Evolutionary conservation across 2,113 vertebrate genomes (phyloP), one percentile per base, ranked within the genome.

Genomic region (Sebastes schlegelii): DNA sequence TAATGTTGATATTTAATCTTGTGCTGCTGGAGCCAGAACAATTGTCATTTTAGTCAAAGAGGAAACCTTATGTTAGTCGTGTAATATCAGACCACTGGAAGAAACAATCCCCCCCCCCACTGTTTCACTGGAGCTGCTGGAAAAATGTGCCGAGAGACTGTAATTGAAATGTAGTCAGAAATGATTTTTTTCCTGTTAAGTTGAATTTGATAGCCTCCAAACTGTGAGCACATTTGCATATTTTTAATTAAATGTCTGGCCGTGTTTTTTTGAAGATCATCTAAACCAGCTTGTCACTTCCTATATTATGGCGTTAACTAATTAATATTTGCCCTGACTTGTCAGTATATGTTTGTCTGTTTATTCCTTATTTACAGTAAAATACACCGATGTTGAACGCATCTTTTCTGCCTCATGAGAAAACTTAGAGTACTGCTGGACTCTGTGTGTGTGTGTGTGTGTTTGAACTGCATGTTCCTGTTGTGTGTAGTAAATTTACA

Each of bases 161-260:
- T 94, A 94, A 95, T 90, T 94, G 90, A 93, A 95, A 93, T 87
- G 76, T 90, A 88, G 85, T 94, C 89, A 68, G 90, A 89, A 87
- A 81, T 91, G 26, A 87, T 92, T 74, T 93, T 90, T 70, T 71
- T 84, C 68, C 63, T 19, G 86, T 92, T 92, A 94, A 92, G 76
- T 79, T 92, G 83, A 92, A 91, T 92, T 94, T 87, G 72, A 93
- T 93, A 57, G 88, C 86, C 86, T 92, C 86, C 82, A 90, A 91
- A 92, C 90, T 88, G 83, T 77, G 73, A 76, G 48, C 2, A 40
- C 60, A 95, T 96, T 95, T 91, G 92, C 95, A 96, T 95, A 95
- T 94, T 96, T 95, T 92, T 95, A 94, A 96, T 96, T 94, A 94
- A 94, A 95, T 92, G 82, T 89, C 87, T 89, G 86, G 84, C 67